phyloP scores from a whole-genome alignment of 1,140 invertebrate genomes.

The Aphelinus atriplicis region DNA sequence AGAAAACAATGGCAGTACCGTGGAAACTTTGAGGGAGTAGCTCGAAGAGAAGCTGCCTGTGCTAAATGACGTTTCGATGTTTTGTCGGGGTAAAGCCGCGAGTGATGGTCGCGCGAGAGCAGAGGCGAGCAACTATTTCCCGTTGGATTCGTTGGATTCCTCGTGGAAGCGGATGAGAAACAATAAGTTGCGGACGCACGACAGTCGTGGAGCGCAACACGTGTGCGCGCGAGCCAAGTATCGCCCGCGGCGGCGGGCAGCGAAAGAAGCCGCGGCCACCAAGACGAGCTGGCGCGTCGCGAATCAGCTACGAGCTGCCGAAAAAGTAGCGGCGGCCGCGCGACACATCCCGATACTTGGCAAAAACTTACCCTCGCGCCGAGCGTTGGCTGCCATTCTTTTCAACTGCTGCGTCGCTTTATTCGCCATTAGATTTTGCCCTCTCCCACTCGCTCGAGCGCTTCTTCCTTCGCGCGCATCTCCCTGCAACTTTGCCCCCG shows the following conservation, averaged over 20 bases:
- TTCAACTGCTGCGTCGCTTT: slow-evolving; percentile 1
- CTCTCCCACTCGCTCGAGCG: not conserved
- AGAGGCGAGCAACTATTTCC: too few relatives aligned
- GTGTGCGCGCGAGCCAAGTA: not conserved
- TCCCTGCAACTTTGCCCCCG: slow-evolving; percentile 2
- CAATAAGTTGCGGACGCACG: too few relatives aligned
- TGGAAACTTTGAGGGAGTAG: too few relatives aligned
- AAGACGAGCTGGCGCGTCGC: not conserved
- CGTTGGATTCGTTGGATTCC: too few relatives aligned
- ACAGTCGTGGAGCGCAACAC: not conserved
- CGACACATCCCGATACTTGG: slow-evolving; percentile 7
- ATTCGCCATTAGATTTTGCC: slow-evolving; percentile 22
- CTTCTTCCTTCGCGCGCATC: not conserved
- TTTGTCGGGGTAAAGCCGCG: too few relatives aligned
- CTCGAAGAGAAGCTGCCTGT: too few relatives aligned
- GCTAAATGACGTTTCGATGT: too few relatives aligned
- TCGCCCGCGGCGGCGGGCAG: too few relatives aligned
- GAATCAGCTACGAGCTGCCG: slow-evolving; percentile 12
- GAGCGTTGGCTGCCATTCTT: not conserved
- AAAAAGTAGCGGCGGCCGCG: not conserved
- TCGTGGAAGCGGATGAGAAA: too few relatives aligned
- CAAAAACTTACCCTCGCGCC: slow-evolving; percentile 5
- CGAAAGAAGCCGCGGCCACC: not conserved
- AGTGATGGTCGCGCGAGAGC: too few relatives aligned
- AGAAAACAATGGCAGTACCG: too few relatives aligned